phyloP scores from a whole-genome alignment of 2,113 vertebrate genomes.

The Engraulis encrasicolus region DNA sequence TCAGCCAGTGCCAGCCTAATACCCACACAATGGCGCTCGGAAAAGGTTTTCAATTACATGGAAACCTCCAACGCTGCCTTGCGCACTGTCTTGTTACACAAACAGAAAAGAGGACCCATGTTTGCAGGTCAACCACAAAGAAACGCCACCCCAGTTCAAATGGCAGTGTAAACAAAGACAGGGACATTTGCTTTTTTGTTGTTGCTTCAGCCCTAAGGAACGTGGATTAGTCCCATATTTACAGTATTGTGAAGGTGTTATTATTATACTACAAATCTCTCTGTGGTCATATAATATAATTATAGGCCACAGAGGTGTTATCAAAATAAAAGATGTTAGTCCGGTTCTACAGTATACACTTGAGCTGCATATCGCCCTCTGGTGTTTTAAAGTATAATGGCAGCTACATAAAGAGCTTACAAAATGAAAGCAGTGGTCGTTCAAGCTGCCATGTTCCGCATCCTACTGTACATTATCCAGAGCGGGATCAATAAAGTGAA shows the following conservation, averaged over 20 bases:
- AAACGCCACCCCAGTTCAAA: not conserved
- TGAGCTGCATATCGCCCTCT: constrained; percentile 33
- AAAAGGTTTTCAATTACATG: not conserved
- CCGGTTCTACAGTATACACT: too few relatives aligned
- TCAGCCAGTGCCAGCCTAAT: not conserved
- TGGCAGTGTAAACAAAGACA: not conserved
- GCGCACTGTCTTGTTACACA: not conserved
- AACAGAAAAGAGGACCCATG: not conserved
- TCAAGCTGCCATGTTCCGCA: not conserved
- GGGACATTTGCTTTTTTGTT: not conserved
- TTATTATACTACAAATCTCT: not conserved
- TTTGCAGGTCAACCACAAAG: not conserved
- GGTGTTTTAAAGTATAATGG: constrained; percentile 20
- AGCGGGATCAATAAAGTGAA: too few relatives aligned
- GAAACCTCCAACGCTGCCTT: not conserved
- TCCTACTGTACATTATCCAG: too few relatives aligned
- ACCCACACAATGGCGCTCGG: not conserved
- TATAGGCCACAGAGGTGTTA: not conserved
- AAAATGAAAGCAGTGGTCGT: not conserved
- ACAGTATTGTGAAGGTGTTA: not conserved
- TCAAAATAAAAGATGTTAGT: not conserved
- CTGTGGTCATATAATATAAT: too few relatives aligned
- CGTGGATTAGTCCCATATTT: not conserved
- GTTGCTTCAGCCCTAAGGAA: not conserved
- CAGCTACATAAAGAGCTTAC: not conserved